Conservation (phyloP, 2,797 vertebrate genomes). For the Somateria mollissima region DNA sequence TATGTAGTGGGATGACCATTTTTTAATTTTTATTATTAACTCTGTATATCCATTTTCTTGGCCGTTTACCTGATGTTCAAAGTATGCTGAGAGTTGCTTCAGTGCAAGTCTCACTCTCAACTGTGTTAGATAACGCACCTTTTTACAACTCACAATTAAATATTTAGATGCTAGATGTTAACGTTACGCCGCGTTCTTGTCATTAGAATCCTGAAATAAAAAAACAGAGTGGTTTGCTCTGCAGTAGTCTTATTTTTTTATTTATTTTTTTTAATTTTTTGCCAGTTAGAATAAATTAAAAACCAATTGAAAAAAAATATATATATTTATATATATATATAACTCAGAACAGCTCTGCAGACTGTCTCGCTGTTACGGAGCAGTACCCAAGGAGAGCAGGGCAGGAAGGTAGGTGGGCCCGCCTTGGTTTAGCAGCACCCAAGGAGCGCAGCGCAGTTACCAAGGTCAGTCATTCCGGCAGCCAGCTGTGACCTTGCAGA, state of each 20-base stretch:
- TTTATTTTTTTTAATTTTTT: background rate
- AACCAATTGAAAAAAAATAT: background rate
- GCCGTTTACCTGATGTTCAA: background rate
- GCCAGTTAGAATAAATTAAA: background rate
- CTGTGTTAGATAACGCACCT: background rate
- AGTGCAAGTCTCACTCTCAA: background rate
- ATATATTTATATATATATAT: too few species aligned
- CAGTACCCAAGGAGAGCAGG: background rate
- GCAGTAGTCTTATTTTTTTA: background rate
- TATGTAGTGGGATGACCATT: background rate
- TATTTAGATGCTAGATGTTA: background rate
- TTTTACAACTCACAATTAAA: background rate
- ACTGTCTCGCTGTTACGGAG: background rate
- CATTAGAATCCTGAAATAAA: background rate
- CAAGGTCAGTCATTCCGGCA: background rate
- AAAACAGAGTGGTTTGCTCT: background rate
- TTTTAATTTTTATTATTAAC: background rate
- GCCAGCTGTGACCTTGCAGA: background rate
- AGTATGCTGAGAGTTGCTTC: background rate
- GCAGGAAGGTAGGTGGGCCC: background rate
- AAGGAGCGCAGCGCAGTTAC: rapidly evolving
- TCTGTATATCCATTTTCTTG: background rate
- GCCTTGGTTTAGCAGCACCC: background rate
- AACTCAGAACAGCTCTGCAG: background rate
- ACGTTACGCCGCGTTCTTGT: background rate